Base-by-base conservation (phyloP, 2,888 invertebrate species). In the Rhagonycha fulva region DNA sequence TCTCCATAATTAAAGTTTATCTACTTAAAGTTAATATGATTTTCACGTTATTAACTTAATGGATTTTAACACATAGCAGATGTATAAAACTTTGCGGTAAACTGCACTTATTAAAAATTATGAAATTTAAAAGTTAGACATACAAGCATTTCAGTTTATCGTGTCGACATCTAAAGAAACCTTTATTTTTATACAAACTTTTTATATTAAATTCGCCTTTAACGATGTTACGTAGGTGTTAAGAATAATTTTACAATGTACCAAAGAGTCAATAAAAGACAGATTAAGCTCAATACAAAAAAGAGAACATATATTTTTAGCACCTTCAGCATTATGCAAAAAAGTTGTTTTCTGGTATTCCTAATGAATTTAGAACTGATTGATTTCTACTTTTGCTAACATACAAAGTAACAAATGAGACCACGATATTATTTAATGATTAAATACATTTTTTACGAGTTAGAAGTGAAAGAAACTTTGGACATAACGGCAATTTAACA, bases 1-100 rank as follows among this genome's bases (percentile, higher is more conserved):
- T 77, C 63, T 68, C 60, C 62, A 61, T 77, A 77, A 77, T 77
- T 77, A 77, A 74, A 69, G 74, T 62, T 62, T 71, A 62, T 68
- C 70, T 70, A 76, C 72, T 72, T 60, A 70, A 70, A 24, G 71
- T 62, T 74, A 74, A 73, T 76, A 70, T 62, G 60, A 23, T 69
- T 68, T 62, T 32, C 67, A 30, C 30, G 61, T 68, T 24, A 73
- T 76, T 73, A 68, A 30, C 68, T 70, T 76, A 73, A 70, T 66
- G 72, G 69, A 71, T 73, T 75, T 69, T 63, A 72, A 76, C 72
- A 68, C 66, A 68, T 32, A 75, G 62, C 75, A 75, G 75, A 71
- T 68, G 71, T 70, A 62, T 63, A 63, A 72, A 75, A 75, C 70
- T 66, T 74, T 24, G 14, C 70, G 30, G 12, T 19, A 32, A 71